Base-by-base conservation (phyloP, 2,888 invertebrate genomes). In the Agrochola lota region DNA sequence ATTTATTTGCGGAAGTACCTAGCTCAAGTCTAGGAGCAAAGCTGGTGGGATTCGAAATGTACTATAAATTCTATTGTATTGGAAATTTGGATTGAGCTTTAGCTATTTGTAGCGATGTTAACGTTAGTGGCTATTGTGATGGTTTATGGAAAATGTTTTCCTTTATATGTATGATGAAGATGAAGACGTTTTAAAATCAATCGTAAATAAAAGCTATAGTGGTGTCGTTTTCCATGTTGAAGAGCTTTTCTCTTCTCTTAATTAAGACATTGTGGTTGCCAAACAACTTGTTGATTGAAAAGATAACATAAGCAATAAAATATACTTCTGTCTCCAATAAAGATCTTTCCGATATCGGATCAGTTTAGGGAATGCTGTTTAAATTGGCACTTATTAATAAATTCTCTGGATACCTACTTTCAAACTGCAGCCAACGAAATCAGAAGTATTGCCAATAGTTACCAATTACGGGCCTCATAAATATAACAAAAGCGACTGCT, bases 401-500 rank as follows among this genome's bases (percentile, higher is more conserved):
- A 84, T 79, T 68, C 15, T 76, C 59, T 12, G 15, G 30, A 81
- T 72, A 75, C 30, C 20, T 40, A 55, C 70, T 75, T 68, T 85
- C 75, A 78, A 82, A 72, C 20, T 12, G 15, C 4, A 64, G 26
- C 55, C 40, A 74, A 78, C 59, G 63, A 73, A 85, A 75, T 85
- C 57, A 82, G 75, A 84, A 85, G 71, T 78, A 82, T 82, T 85
- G 71, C 60, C 83, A 82, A 85, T 59, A 77, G 71, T 59, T 64
- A 76, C 78, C 86, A 77, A 85, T 77, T 87, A 78, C 40, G 78
- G 74, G 9, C 52, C 75, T 79, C 71, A 85, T 85, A 81, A 84
- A 84, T 85, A 83, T 83, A 83, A 87, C 85, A 83, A 85, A 85
- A 85, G 83, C 70, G 73, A 79, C 79, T 85, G 86, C 79, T 74